These are phyloP conservation scores for Dendrolimus kikuchii DNA, from an alignment of 1,140 invertebrate genomes.

Conservation along the genomic window DNA sequence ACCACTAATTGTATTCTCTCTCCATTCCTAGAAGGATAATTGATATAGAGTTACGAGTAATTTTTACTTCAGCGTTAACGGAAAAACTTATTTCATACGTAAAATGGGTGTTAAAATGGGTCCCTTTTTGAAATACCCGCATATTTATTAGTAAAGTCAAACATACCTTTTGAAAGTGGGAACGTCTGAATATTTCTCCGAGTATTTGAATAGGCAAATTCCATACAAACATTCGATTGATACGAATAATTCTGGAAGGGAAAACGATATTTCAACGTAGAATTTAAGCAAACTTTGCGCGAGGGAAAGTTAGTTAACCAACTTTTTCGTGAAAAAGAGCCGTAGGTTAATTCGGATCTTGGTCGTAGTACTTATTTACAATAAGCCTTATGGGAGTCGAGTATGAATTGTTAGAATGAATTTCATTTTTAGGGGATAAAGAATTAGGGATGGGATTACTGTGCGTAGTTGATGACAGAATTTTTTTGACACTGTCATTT, in stretches of 20 bases:
- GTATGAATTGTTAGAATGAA: conserved; percentile 63
- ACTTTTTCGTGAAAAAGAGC: conserved; percentile 66
- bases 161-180: conserved; percentile 61
- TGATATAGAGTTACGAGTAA: too few species aligned
- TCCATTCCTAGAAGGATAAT: too few species aligned
- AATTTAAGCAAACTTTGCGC: conserved; percentile 38
- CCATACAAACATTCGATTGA: conserved; percentile 60
- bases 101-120: conserved; percentile 27
- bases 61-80: conserved; percentile 5
- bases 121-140: conserved; percentile 31
- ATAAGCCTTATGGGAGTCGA: conserved; percentile 62
- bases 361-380: conserved; percentile 66
- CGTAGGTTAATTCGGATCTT: conserved; percentile 60
- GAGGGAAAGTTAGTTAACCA: conserved; percentile 48
- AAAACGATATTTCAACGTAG: conserved; percentile 58
- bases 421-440: conserved; percentile 44
- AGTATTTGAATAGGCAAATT: conserved; percentile 55
- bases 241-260: conserved; percentile 58
- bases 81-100: conserved; percentile 26
- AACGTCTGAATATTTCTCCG: conserved; percentile 34
- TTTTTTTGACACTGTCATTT: too few species aligned
- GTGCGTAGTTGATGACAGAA: not conserved
- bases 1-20: too few species aligned
- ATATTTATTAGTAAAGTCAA: conserved; percentile 66
- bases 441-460: conserved; percentile 22